phyloP scores from a whole-genome alignment of 1,140 invertebrate species.

The Heterodera schachtii region DNA sequence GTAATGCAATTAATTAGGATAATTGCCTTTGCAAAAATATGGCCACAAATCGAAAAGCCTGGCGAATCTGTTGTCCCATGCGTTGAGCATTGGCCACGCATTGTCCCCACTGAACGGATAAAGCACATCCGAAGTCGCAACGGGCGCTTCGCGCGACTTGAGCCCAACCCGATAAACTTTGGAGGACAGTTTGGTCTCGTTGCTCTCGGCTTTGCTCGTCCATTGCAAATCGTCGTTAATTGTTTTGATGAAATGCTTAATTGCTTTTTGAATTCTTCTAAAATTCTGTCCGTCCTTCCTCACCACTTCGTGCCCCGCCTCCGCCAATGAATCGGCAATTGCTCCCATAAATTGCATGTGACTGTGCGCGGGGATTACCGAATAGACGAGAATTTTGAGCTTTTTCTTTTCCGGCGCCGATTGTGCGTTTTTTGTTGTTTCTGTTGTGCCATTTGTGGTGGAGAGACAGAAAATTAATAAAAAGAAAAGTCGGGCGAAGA shows the following conservation, averaged over 20 bases:
- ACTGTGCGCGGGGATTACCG: background rate
- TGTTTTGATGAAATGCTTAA: slow-evolving; percentile 10
- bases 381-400: background rate
- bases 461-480: background rate
- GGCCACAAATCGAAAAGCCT: background rate
- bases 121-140: background rate
- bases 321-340: slow-evolving; percentile 46
- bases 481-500: background rate
- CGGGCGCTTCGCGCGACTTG: background rate
- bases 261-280: background rate
- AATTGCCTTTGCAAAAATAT: background rate
- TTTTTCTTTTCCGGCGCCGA: background rate
- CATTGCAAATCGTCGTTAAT: background rate
- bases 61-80: background rate
- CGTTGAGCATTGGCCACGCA: background rate
- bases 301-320: slow-evolving; percentile 57
- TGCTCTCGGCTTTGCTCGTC: background rate
- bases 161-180: background rate
- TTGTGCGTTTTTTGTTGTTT: background rate
- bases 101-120: background rate
- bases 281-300: background rate
- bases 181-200: background rate
- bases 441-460: background rate
- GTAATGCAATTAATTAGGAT: background rate
- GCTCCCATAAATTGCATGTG: slow-evolving; percentile 45